Evolutionary conservation across 2,113 vertebrate species (phyloP).

Genomic region (Tupaia chinensis): DNA sequence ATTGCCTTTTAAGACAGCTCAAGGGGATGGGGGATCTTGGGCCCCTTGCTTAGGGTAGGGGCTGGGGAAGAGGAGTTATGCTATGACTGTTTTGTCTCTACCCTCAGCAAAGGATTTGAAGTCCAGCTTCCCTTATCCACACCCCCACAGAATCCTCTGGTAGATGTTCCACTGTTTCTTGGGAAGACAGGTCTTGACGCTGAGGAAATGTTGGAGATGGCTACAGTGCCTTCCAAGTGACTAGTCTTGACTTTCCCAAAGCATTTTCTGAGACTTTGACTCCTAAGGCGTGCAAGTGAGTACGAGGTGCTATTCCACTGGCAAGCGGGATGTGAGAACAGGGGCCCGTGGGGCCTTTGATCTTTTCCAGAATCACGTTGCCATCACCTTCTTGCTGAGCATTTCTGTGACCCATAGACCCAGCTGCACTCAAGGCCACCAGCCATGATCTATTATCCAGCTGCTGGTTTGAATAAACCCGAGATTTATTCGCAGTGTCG

Average conservation of each 20-base stretch:
- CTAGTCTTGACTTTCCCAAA: not conserved
- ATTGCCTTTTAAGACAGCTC: not conserved
- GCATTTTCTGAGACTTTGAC: not conserved
- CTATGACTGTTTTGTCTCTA: not conserved
- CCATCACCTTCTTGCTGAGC: not conserved
- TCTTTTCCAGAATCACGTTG: not conserved
- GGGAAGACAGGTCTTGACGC: no score
- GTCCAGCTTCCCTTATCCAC: not conserved
- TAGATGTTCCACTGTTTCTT: not conserved
- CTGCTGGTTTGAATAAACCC: constrained; percentile 65
- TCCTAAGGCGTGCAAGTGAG: not conserved
- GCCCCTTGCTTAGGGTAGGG: no score
- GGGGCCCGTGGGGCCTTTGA: not conserved
- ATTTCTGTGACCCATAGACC: not conserved
- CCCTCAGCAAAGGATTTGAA: not conserved
- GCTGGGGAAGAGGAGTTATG: no score
- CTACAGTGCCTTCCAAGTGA: not conserved
- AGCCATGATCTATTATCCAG: not conserved
- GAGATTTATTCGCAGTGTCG: not conserved
- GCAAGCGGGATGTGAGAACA: not conserved
- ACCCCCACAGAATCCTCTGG: not conserved
- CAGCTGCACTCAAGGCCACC: not conserved
- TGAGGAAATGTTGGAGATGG: not conserved
- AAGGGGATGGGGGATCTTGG: no score
- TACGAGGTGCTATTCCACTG: not conserved